These are phyloP conservation scores for Plumapathes pennacea DNA, from an alignment of 92 coral and sea anemone species.

Conservation along the genomic window DNA sequence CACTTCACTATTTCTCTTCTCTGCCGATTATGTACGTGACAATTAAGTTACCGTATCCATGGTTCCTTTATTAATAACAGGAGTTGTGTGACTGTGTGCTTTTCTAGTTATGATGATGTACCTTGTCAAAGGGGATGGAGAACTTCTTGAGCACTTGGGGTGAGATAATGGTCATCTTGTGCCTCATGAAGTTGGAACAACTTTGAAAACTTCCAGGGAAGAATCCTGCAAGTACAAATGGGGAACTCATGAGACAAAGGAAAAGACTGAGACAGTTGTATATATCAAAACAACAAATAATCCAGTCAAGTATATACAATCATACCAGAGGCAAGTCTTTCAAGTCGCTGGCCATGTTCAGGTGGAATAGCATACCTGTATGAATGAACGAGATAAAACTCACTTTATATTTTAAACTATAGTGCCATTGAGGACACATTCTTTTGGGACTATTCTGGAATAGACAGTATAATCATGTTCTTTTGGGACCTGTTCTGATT, in stretches of 20 bases:
- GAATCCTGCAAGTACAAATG: conserved; percentile 57
- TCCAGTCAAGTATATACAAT: no score
- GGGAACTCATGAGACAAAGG: not conserved
- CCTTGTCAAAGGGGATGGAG: conserved; percentile 97
- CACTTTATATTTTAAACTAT: not conserved
- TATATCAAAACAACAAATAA: no score
- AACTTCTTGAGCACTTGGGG: conserved; percentile 91
- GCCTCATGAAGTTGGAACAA: conserved; percentile 87
- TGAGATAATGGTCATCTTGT: conserved; percentile 94
- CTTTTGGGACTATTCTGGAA: not conserved
- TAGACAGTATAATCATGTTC: not conserved
- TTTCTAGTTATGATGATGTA: no score
- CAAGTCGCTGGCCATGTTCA: conserved; percentile 93
- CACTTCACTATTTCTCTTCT: no score
- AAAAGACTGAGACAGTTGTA: no score
- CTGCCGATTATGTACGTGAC: no score
- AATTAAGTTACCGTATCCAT: no score
- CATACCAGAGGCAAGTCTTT: conserved; percentile 94
- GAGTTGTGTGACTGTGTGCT: no score
- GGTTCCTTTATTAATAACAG: no score
- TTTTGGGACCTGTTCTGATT: no score
- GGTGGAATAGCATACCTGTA: conserved; percentile 97
- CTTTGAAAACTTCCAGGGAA: conserved; percentile 88
- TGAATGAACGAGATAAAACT: not conserved
- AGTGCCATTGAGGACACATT: not conserved